A percentile compares a stretch with the other conserved stretches of the same genome.
phyloP scores from a whole-genome alignment of 2,113 vertebrate genomes.

The Amphiprion ocellaris region DNA sequence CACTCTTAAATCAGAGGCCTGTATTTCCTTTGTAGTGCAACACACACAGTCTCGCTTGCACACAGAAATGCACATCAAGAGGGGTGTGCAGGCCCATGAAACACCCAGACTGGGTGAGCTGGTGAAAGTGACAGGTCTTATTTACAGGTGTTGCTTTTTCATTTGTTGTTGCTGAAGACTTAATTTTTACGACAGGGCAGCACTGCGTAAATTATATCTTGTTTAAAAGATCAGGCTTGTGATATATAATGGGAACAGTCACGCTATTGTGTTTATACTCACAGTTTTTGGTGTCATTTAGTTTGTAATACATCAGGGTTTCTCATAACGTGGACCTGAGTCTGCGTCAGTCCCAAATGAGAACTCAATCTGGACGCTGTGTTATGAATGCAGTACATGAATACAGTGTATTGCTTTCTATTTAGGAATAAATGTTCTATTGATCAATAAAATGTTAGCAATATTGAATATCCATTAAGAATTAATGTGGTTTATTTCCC shows the following conservation, averaged over 20 bases:
- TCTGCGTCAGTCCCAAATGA: too few species aligned
- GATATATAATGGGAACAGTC: constrained; percentile 56
- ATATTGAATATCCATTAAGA: too few species aligned
- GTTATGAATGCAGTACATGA: too few species aligned
- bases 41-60: constrained; percentile 13
- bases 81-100: constrained; percentile 93
- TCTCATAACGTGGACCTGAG: too few species aligned
- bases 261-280: constrained; percentile 7
- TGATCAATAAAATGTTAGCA: too few species aligned
- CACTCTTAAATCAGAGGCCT: constrained; percentile 99
- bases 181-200: constrained; percentile 92
- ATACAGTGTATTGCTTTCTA: too few species aligned
- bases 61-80: constrained; percentile 86
- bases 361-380: too few species aligned
- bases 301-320: not conserved
- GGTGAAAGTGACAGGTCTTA: constrained; percentile 90
- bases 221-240: constrained; percentile 73
- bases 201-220: constrained; percentile 92
- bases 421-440: too few species aligned
- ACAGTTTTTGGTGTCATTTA: constrained; percentile 9
- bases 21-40: constrained; percentile 95
- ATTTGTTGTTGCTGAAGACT: constrained; percentile 93
- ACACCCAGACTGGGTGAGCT: constrained; percentile 91
- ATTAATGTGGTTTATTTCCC: too few species aligned
- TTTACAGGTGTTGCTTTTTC: constrained; percentile 91